Conservation (phyloP, 53 echinoderm and acorn worm genomes). For the Apostichopus leukothele region DNA sequence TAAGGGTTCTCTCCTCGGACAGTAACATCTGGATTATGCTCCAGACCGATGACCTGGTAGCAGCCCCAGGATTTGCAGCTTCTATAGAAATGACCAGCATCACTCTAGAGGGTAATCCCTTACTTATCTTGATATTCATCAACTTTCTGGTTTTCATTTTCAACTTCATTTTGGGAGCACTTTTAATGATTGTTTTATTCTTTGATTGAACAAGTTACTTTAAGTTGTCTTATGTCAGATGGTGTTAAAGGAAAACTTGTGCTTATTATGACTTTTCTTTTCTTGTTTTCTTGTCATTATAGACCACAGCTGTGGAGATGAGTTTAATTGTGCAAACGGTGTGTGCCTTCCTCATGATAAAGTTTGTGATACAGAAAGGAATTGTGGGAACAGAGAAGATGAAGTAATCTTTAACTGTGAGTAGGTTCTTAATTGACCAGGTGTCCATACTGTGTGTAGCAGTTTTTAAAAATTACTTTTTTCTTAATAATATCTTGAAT, state of each 20-base stretch:
- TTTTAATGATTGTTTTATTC: no score
- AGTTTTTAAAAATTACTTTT: no score
- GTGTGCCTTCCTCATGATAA: conserved; percentile 8
- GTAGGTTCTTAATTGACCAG: not conserved
- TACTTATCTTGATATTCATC: not conserved
- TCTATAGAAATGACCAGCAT: not conserved
- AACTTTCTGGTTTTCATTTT: no score
- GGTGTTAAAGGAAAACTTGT: no score
- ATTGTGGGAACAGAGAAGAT: conserved; percentile 2
- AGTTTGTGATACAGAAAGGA: not conserved
- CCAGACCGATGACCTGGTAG: not conserved
- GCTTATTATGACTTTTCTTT: not conserved
- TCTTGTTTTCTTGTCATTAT: not conserved
- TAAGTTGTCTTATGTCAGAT: no score
- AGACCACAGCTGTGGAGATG: not conserved
- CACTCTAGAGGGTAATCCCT: not conserved
- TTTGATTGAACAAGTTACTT: no score
- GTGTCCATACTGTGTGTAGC: no score
- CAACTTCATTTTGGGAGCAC: no score
- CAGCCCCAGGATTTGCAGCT: conserved; percentile 8
- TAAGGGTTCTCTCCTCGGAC: conserved; percentile 5
- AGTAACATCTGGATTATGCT: conserved; percentile 4
- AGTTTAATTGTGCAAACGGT: not conserved
- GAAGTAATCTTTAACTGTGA: not conserved
- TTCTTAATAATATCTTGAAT: no score